phyloP scores from a whole-genome alignment of 2,113 vertebrate genomes.

The Epinephelus lanceolatus region DNA sequence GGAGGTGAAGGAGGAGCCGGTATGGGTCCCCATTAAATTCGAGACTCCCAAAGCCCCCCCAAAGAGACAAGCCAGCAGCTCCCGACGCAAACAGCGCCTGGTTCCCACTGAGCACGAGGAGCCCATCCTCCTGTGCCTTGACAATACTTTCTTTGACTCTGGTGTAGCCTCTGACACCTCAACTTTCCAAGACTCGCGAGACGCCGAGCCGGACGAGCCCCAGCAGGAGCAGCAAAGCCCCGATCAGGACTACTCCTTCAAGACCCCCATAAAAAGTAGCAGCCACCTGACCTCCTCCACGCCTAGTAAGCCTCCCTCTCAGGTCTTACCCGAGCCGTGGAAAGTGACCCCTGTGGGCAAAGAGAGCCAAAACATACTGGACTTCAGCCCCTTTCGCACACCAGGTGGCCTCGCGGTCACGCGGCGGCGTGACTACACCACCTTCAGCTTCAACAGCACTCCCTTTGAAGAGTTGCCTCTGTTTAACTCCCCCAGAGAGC shows the following conservation, averaged over 20 bases:
- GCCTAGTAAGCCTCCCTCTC: conserved; percentile 86
- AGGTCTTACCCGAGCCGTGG: conserved; percentile 81
- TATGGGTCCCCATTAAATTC: conserved; percentile 11
- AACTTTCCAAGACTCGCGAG: conserved; percentile 74
- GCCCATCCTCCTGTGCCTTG: conserved; percentile 88
- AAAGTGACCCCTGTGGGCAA: conserved; percentile 84
- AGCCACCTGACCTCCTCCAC: conserved; percentile 90
- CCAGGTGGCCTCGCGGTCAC: conserved; percentile 82
- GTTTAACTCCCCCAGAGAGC: conserved; percentile 88
- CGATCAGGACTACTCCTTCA: conserved; percentile 83
- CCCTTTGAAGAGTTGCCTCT: conserved; percentile 88
- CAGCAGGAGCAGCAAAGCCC: conserved; percentile 59
- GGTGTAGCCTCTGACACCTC: conserved; percentile 77
- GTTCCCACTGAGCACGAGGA: conserved; percentile 87
- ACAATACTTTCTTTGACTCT: conserved; percentile 82
- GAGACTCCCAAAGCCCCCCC: conserved; percentile 31
- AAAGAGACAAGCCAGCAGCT: conserved; percentile 83
- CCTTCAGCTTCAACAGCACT: conserved; percentile 87
- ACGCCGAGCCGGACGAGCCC: conserved; percentile 42
- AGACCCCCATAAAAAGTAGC: conserved; percentile 91
- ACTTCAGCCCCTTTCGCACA: conserved; percentile 92
- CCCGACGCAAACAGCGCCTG: conserved; percentile 92
- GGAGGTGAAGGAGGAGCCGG: conserved; percentile 64
- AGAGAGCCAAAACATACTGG: conserved; percentile 75
- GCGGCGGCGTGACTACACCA: conserved; percentile 83